Conservation (phyloP, 2,113 vertebrate species). For the Mola mola region DNA sequence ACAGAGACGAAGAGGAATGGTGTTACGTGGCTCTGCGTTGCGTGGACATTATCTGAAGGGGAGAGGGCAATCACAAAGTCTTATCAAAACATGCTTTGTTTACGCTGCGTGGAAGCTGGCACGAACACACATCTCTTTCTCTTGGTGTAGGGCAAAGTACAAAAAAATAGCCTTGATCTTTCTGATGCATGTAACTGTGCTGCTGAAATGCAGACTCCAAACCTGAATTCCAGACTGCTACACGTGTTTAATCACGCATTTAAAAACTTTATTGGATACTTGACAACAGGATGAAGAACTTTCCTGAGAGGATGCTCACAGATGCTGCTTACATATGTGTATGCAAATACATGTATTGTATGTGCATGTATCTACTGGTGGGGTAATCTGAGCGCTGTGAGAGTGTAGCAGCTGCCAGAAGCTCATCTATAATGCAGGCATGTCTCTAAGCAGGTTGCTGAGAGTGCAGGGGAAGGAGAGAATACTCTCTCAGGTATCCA, state of each 20-base stretch:
- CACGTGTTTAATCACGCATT: background rate
- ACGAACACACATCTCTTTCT: conserved; percentile 9
- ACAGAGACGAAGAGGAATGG: conserved; percentile 4
- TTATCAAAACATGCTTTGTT: conserved; percentile 9
- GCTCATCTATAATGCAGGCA: conserved; percentile 82
- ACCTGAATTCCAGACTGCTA: background rate
- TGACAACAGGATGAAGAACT: background rate
- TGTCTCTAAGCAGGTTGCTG: conserved; percentile 74
- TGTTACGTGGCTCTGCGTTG: conserved; percentile 38
- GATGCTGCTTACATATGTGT: conserved; percentile 30
- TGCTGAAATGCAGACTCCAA: background rate
- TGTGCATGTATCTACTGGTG: conserved; percentile 49
- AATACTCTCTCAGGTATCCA: conserved; percentile 80
- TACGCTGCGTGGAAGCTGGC: conserved; percentile 15
- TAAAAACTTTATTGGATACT: background rate
- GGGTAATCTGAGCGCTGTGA: conserved; percentile 75
- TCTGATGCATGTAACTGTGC: conserved; percentile 1
- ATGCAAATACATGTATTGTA: conserved; percentile 33
- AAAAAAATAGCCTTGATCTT: conserved; percentile 7
- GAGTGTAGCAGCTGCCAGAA: conserved; percentile 72
- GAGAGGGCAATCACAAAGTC: conserved; percentile 8
- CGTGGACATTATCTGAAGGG: conserved; percentile 46
- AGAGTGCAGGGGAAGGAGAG: conserved; percentile 82
- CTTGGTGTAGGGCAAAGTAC: conserved; percentile 31
- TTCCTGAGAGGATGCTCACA: background rate